A percentile compares a stretch with the other conserved stretches of the same genome.
Conservation (phyloP, 2,888 invertebrate genomes). For the Caenorhabditis sp. region DNA sequence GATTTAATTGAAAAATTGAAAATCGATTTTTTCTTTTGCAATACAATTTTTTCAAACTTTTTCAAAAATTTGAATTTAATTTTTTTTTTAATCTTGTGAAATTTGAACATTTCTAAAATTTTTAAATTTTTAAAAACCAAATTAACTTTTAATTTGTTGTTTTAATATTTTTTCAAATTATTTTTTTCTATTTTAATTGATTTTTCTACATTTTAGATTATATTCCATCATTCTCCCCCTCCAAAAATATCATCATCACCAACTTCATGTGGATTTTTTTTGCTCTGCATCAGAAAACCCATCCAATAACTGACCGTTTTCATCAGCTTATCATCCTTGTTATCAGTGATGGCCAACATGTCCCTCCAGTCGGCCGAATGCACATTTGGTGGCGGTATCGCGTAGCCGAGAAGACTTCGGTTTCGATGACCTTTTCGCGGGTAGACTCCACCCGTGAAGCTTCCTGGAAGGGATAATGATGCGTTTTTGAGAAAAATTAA, state of each 20-base stretch:
- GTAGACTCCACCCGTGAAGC: slow-evolving; percentile 68
- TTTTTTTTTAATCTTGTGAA: too few relatives aligned
- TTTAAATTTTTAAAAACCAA: neutral
- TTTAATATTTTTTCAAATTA: neutral
- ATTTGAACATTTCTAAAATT: neutral
- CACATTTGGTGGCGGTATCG: slow-evolving; percentile 72
- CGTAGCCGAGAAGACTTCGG: slow-evolving; percentile 67
- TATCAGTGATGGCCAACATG: slow-evolving; percentile 69
- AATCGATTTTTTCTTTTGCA: too few relatives aligned
- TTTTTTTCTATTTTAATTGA: neutral
- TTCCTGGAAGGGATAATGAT: slow-evolving; percentile 41
- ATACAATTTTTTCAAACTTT: neutral
- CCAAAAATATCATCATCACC: neutral
- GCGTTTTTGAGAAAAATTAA: too few relatives aligned
- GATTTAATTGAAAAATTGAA: too few relatives aligned
- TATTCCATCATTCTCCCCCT: slow-evolving; percentile 2
- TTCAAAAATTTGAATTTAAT: neutral
- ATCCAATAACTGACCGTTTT: slow-evolving; percentile 39
- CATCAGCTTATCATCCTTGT: slow-evolving; percentile 57
- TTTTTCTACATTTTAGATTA: neutral
- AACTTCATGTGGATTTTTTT: neutral
- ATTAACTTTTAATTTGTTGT: too few relatives aligned
- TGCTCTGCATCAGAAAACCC: neutral
- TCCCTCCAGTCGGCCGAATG: slow-evolving; percentile 72
- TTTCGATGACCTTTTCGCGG: slow-evolving; percentile 67